phyloP scores from a whole-genome alignment of 2,797 vertebrate species.

The Fistularia tabacaria region DNA sequence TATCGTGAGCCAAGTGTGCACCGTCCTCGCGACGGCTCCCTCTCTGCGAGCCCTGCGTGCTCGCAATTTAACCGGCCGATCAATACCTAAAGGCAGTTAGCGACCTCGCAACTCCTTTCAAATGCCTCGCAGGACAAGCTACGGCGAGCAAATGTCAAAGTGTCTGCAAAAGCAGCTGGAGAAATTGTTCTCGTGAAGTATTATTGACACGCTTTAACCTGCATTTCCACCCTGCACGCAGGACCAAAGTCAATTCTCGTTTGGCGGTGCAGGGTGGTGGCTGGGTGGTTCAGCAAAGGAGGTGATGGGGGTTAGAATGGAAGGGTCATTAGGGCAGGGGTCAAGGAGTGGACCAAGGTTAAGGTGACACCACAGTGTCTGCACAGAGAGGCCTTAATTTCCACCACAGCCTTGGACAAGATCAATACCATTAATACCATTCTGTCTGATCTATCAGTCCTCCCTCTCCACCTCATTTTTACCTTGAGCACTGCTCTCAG shows the following conservation, averaged over 20 bases:
- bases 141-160: slow-evolving; percentile 89
- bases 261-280: slow-evolving; percentile 68
- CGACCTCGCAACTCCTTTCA: slow-evolving; percentile 78
- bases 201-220: slow-evolving; percentile 97
- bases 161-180: slow-evolving; percentile 75
- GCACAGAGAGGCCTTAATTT: slow-evolving; percentile 78
- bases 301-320: slow-evolving; percentile 50
- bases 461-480: slow-evolving; percentile 5
- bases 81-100: slow-evolving; percentile 89
- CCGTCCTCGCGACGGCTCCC: slow-evolving; percentile 26
- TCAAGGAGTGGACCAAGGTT: slow-evolving; percentile 83
- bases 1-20: slow-evolving; percentile 37
- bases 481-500: slow-evolving; percentile 5
- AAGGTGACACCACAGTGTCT: slow-evolving; percentile 83
- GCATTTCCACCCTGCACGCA: slow-evolving; percentile 78
- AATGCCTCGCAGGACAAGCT: slow-evolving; percentile 80
- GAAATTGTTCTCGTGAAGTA: slow-evolving; percentile 94
- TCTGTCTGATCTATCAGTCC: slow-evolving; percentile 74
- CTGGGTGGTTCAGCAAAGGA: slow-evolving; percentile 11
- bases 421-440: slow-evolving; percentile 86
- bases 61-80: slow-evolving; percentile 92
- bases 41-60: slow-evolving; percentile 56
- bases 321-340: slow-evolving; percentile 47
- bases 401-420: slow-evolving; percentile 79
- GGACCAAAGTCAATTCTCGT: slow-evolving; percentile 86